These are phyloP conservation scores for Campoletis sonorensis DNA, from an alignment of 1,140 invertebrate genomes.

Conservation along the genomic window DNA sequence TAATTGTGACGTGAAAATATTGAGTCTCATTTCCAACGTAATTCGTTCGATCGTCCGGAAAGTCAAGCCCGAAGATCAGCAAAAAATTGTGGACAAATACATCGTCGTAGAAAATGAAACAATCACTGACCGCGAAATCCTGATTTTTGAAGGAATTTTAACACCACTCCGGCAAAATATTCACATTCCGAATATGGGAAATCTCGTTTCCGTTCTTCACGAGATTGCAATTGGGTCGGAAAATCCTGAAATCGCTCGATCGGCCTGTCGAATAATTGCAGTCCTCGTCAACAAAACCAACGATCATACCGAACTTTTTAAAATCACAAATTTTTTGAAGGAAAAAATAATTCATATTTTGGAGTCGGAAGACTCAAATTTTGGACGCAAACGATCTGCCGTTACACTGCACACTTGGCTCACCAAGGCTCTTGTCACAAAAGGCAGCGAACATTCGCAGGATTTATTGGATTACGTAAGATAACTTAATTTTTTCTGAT, in stretches of 20 bases:
- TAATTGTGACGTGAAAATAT: neutral
- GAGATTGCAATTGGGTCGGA: neutral
- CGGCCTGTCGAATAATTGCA: conserved; percentile 58
- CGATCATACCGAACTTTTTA: conserved; percentile 41
- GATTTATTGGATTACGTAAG: conserved; percentile 61
- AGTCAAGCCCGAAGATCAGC: conserved; percentile 45
- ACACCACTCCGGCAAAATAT: conserved; percentile 59
- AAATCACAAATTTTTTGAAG: conserved; percentile 53
- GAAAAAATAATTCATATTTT: conserved; percentile 57
- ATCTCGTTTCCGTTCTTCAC: conserved; percentile 47
- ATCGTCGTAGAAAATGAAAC: conserved; percentile 49
- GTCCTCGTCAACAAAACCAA: conserved; percentile 65
- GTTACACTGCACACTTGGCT: conserved; percentile 60
- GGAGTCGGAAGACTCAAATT: conserved; percentile 41
- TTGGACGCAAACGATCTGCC: conserved; percentile 52
- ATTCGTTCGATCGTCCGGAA: conserved; percentile 49
- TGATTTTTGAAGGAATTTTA: conserved; percentile 60
- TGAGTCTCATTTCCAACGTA: conserved; percentile 42
- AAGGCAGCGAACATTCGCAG: conserved; percentile 58
- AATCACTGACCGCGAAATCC: conserved; percentile 55
- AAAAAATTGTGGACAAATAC: conserved; percentile 61
- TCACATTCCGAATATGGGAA: conserved; percentile 44
- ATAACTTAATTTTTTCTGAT: neutral
- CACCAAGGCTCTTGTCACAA: conserved; percentile 62
- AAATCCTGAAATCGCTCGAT: conserved; percentile 43